Conservation (phyloP, 2,113 vertebrate species). For the Mandrillus leucophaeus region DNA sequence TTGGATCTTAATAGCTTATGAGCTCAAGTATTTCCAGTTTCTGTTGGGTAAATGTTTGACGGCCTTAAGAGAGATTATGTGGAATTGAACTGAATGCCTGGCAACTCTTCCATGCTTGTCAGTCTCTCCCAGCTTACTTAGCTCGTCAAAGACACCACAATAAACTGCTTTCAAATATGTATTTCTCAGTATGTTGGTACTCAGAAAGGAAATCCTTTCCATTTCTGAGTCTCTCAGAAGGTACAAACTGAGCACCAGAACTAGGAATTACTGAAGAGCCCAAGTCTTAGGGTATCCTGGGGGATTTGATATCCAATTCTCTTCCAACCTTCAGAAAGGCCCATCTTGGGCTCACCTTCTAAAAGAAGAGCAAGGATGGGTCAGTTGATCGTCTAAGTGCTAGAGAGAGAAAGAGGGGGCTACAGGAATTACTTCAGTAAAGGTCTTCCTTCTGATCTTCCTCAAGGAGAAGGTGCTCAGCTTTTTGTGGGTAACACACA, state of each 20-base stretch:
- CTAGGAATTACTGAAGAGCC: not conserved
- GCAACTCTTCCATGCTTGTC: not conserved
- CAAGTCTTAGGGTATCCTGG: not conserved
- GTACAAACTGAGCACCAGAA: not conserved
- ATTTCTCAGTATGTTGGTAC: not conserved
- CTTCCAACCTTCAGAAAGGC: not conserved
- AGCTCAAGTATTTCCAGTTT: not conserved
- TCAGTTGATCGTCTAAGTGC: not conserved
- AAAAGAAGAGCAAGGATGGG: not conserved
- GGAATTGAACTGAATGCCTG: not conserved
- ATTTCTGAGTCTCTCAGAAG: not conserved
- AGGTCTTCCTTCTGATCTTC: not conserved
- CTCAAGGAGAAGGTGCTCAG: not conserved
- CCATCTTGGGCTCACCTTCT: not conserved
- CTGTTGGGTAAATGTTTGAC: not conserved
- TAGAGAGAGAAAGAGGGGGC: not conserved
- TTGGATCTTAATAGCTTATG: not conserved
- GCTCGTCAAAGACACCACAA: not conserved
- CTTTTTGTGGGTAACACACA: not conserved
- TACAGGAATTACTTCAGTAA: not conserved
- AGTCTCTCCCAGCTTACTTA: not conserved
- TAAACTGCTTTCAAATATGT: not conserved
- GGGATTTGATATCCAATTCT: not conserved
- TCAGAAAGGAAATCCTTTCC: not conserved
- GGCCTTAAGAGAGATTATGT: not conserved